Conservation (phyloP, 2,113 vertebrate species). For the Megaptera novaeangliae region DNA sequence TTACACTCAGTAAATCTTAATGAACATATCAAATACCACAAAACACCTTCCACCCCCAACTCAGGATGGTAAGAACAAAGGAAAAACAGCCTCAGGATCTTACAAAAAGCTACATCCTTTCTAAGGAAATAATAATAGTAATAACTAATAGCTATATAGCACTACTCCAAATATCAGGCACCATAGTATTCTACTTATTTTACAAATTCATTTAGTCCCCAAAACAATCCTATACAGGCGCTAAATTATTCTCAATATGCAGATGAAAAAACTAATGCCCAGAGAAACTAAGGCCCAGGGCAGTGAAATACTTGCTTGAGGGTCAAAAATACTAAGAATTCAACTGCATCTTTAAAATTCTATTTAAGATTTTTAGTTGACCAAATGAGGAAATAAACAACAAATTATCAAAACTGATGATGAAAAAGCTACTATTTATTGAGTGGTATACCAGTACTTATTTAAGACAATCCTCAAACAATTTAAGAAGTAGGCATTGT, state of each 20-base stretch:
- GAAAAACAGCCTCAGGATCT: background rate
- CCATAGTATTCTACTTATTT: background rate
- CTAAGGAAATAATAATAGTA: background rate
- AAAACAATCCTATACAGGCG: background rate
- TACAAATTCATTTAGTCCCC: background rate
- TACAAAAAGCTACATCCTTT: background rate
- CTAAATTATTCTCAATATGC: background rate
- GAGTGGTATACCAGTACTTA: background rate
- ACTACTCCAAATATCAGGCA: background rate
- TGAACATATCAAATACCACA: background rate
- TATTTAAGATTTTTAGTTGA: background rate
- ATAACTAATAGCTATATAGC: background rate
- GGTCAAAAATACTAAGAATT: background rate
- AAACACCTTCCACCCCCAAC: background rate
- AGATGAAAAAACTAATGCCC: background rate
- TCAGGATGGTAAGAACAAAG: background rate
- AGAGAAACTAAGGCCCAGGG: background rate
- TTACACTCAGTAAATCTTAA: background rate
- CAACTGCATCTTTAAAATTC: background rate
- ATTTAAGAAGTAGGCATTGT: background rate
- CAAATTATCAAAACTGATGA: background rate
- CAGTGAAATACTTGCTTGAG: background rate
- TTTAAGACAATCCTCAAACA: background rate
- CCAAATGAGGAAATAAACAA: background rate
- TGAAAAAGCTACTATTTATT: background rate